These are phyloP conservation scores for Rallus limicola DNA, from an alignment of 2,113 vertebrate genomes.

Conservation along the genomic window DNA sequence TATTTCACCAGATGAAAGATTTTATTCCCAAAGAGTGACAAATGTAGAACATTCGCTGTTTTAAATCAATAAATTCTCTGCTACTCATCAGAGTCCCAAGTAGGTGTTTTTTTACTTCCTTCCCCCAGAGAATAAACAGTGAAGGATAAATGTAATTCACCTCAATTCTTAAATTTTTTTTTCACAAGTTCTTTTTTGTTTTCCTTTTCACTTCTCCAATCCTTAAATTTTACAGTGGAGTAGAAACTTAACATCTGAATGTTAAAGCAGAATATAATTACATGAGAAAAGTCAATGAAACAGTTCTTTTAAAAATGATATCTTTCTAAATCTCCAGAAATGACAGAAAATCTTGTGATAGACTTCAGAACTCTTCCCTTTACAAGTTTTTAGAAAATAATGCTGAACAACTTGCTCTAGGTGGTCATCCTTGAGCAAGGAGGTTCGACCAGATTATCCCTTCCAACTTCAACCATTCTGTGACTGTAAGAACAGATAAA, in stretches of 20 bases:
- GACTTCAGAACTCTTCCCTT: not conserved
- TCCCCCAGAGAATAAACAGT: not conserved
- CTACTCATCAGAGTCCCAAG: not conserved
- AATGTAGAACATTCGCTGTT: not conserved
- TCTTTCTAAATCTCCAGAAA: not conserved
- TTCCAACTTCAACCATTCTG: not conserved
- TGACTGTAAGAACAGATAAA: not conserved
- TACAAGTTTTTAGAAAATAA: not conserved
- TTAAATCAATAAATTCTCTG: not conserved
- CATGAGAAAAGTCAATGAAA: not conserved
- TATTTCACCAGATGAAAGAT: not conserved
- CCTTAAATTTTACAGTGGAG: not conserved
- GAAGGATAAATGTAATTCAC: not conserved
- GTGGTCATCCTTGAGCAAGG: not conserved
- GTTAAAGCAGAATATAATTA: not conserved
- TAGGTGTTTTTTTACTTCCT: not conserved
- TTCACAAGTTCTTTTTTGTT: not conserved
- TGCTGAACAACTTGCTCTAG: not conserved
- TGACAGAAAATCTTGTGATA: not conserved
- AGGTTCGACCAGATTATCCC: not conserved
- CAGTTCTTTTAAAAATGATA: not conserved
- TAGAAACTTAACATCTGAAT: not conserved
- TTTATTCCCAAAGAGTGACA: not conserved
- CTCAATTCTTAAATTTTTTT: not conserved
- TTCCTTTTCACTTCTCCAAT: not conserved